phyloP scores from a whole-genome alignment of 2,113 vertebrate genomes.

The Apteryx owenii region DNA sequence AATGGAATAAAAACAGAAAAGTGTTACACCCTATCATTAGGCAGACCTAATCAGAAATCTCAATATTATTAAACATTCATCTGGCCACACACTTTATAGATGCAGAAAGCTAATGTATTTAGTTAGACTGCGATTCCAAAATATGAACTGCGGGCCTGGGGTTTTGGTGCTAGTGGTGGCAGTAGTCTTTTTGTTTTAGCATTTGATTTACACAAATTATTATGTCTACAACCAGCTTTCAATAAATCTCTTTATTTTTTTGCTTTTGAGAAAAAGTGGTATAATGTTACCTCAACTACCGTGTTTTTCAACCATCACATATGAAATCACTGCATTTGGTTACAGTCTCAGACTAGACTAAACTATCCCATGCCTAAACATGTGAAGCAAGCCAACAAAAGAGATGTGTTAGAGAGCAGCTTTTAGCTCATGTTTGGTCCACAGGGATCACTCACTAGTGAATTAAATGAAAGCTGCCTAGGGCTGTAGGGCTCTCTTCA shows the following conservation, averaged over 20 bases:
- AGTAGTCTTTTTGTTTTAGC: background rate
- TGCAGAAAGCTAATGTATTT: slow-evolving; percentile 27
- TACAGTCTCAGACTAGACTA: background rate
- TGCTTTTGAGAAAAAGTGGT: background rate
- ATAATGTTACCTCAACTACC: background rate
- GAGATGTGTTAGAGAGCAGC: background rate
- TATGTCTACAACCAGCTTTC: background rate
- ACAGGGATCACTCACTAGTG: no score
- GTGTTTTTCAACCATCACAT: background rate
- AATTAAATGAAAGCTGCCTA: background rate
- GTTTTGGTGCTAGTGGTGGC: background rate
- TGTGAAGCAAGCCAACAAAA: background rate
- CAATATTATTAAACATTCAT: slow-evolving; percentile 29
- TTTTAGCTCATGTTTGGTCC: no score
- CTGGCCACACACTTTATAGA: slow-evolving; percentile 14
- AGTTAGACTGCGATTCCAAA: slow-evolving; percentile 53
- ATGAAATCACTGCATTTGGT: slow-evolving; percentile 1
- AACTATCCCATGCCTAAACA: background rate
- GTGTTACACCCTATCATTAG: slow-evolving; percentile 27
- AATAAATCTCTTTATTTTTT: background rate
- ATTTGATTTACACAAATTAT: slow-evolving; percentile 38
- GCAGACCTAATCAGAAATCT: slow-evolving; percentile 42
- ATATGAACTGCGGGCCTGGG: slow-evolving; percentile 24
- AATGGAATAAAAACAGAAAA: slow-evolving; percentile 56
- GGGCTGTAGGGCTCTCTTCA: background rate